Evolutionary conservation across 1,140 invertebrate species (phyloP).

Genomic region (Atta colombica): DNA sequence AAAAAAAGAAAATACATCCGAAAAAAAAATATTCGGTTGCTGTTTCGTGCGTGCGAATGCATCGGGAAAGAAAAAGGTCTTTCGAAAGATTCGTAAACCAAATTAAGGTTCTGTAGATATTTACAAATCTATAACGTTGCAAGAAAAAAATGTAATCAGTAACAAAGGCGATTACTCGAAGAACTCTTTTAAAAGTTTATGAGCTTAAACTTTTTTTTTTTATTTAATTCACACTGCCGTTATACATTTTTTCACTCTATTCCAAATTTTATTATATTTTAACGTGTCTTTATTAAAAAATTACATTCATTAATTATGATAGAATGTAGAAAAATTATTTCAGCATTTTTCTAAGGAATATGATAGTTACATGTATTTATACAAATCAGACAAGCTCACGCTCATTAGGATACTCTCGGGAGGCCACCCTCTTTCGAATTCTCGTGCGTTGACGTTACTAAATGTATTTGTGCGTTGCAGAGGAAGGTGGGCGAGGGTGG

Average conservation of each 20-base stretch:
- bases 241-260: conserved; percentile 8
- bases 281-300: not conserved
- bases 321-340: not conserved
- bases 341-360: conserved; percentile 14
- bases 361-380: conserved; percentile 56
- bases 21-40: conserved; percentile 44
- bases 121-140: not conserved
- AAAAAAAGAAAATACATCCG: conserved; percentile 48
- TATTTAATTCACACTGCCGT: not conserved
- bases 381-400: conserved; percentile 57
- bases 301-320: not conserved
- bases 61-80: not conserved
- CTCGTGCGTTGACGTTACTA: conserved; percentile 60
- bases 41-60: not conserved
- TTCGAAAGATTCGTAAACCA: not conserved
- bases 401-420: conserved; percentile 58
- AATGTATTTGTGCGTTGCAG: conserved; percentile 55
- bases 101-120: not conserved
- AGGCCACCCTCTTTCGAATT: conserved; percentile 48
- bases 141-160: conserved; percentile 18
- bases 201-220: not conserved
- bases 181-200: conserved; percentile 1
- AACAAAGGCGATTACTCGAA: not conserved
- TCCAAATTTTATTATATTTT: not conserved
- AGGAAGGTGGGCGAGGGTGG: conserved; percentile 47